Evolutionary conservation across 2,888 invertebrate genomes (phyloP), one percentile per base, ranked within the genome.

Genomic region (Asteroscopus sphinx): DNA sequence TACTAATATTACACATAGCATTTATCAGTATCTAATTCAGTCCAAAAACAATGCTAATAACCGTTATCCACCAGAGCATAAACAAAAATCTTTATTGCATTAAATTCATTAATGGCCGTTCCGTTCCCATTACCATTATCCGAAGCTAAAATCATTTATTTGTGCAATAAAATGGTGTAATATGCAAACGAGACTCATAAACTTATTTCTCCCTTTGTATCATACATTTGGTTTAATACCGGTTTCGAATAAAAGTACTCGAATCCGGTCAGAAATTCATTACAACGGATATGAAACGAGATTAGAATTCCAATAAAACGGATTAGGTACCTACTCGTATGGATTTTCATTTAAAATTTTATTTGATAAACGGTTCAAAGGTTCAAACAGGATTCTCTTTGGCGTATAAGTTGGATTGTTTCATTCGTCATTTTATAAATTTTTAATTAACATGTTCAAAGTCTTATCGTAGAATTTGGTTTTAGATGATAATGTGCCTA

Each of bases 101-200:
- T 44, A 47, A 65, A 48, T 56, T 41, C 26, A 62, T 56, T 54
- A 57, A 70, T 44, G 36, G 4, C 3, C 28, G 42, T n/a, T 8
- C 35, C 33, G 39, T 45, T 33, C 13, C 44, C 44, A 60, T 67
- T 55, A 51, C 54, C 59, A 59, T 57, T 57, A 63, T 63, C 49
- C 39, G 17, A 25, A n/a, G 39, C 36, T 55, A 55, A 55, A 70
- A 68, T 59, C 49, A 65, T 63, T 44, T 71, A 67, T 67, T 67
- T 40, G 39, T 39, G 37, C 51, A 65, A 62, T 73, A 72, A 64
- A 71, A 64, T 56, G 16, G 36, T 44, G 47, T 56, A 68, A 72
- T 72, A 76, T 76, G 64, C 61, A 61, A 76, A 76, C 47, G 52
- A 52, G 28, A 13, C 4, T 17, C 64, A 68, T 72, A 68, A 64